These are phyloP conservation scores for Mythimna loreyi DNA, from an alignment of 2,888 invertebrate genomes.

Conservation along the genomic window DNA sequence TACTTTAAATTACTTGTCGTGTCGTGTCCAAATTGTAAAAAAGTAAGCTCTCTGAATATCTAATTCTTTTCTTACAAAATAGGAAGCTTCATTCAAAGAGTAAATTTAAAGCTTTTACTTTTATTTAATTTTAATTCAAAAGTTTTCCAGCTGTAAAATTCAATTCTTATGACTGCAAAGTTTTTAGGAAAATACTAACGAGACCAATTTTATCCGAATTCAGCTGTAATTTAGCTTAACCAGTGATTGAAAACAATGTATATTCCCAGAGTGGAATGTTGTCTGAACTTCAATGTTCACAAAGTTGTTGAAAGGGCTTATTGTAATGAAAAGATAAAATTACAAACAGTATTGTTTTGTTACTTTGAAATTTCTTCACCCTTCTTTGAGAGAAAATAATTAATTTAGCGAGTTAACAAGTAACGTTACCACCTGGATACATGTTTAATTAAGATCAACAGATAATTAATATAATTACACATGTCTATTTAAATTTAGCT, in stretches of 20 bases:
- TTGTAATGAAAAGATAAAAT: slow-evolving; percentile 58
- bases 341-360: slow-evolving; percentile 39
- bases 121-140: neutral
- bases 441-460: slow-evolving; percentile 9
- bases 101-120: neutral
- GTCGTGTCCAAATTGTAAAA: neutral
- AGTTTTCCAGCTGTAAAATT: slow-evolving; percentile 17
- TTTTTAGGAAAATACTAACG: slow-evolving; percentile 10
- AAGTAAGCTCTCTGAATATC: neutral
- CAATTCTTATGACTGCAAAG: neutral
- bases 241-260: slow-evolving; percentile 51
- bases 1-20: neutral
- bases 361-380: slow-evolving; percentile 44
- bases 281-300: slow-evolving; percentile 37
- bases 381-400: slow-evolving; percentile 45
- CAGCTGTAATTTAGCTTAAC: slow-evolving; percentile 29
- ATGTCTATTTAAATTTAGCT: neutral
- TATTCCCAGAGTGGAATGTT: slow-evolving; percentile 25
- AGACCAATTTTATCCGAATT: slow-evolving; percentile 17
- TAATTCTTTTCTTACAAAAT: neutral
- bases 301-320: slow-evolving; percentile 55
- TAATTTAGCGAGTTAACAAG: slow-evolving; percentile 43
- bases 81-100: neutral
- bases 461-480: slow-evolving; percentile 13
- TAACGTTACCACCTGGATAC: neutral